Base-by-base conservation (phyloP, 1,140 invertebrate genomes). In the Parasteatoda tepidariorum region DNA sequence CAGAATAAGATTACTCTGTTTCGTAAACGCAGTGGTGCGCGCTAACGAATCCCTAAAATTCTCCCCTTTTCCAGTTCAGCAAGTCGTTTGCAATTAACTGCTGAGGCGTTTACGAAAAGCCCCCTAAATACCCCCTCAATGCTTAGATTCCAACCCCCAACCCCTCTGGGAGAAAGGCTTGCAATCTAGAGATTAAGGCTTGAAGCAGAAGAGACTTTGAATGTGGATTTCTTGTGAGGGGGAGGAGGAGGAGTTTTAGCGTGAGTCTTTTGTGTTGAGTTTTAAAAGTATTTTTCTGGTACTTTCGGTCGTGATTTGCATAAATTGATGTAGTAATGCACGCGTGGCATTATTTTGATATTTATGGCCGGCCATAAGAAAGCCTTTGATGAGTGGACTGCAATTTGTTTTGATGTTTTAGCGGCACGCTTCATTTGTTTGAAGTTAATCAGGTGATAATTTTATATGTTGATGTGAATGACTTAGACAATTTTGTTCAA, bases 31-130 rank as follows among this genome's bases (percentile, higher is more conserved):
- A 22, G 0, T 48, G 73, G 73, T 76, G 73, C 73, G 73, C 59
- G 64, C 59, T 30, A 26, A 3, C 48, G 38, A 26, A 76, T 30
- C 18, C 34, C 26, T 26, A 18, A 30, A 76, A 41, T 41, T 48
- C 31, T 62, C 22, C 73, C 15, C 73, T 41, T 64, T 76, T 64
- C 61, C 73, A 76, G 73, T 30, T 76, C 59, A 76, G 61, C 73
- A 61, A 76, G 73, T 76, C 73, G 59, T 64, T 76, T 41, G 73
- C 73, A 76, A 76, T 76, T 76, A 76, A 76, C 73, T 76, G 59
- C 73, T 41, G 59, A 64, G 41, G 73, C 57, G 59, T 48, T 48
- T 41, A 41, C 59, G 59, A 30, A 41, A 28, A n/a, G 48, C 38
- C 18, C 18, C 38, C n/a, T n/a, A n/a, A n/a, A n/a, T n/a, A n/a